Percentiles rank a stretch among this genome's conserved stretches.
These are phyloP conservation scores for Semotilus atromaculatus DNA, from an alignment of 2,797 vertebrate species.

Conservation along the genomic window DNA sequence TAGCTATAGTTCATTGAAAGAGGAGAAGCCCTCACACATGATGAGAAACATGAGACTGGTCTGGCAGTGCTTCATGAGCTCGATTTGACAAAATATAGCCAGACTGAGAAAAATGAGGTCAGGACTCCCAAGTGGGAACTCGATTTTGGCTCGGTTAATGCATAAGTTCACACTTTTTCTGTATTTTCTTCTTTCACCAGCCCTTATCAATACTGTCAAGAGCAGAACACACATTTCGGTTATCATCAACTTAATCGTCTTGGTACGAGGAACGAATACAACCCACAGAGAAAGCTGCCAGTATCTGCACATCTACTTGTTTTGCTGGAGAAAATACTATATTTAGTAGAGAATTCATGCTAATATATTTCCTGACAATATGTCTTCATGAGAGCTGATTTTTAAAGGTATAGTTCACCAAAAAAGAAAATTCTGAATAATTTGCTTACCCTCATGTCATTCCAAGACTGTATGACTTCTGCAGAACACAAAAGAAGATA, in stretches of 20 bases:
- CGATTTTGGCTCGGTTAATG: constrained; percentile 2
- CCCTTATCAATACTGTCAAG: constrained; percentile 45
- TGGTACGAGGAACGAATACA: constrained; percentile 29
- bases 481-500: not conserved
- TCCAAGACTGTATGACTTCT: not conserved
- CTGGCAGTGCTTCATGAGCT: constrained; percentile 18
- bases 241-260: constrained; percentile 19
- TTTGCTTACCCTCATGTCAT: not conserved
- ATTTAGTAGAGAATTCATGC: not conserved
- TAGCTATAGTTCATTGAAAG: constrained; percentile 41
- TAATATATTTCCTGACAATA: not conserved
- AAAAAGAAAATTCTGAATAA: not conserved
- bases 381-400: not conserved
- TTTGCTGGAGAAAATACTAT: not conserved
- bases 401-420: not conserved
- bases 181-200: constrained; percentile 19
- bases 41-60: constrained; percentile 36
- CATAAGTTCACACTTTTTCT: not conserved
- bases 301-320: constrained; percentile 3
- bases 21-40: constrained; percentile 42
- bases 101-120: constrained; percentile 43
- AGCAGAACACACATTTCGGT: constrained; percentile 1
- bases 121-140: constrained; percentile 41
- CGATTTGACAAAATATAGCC: constrained; percentile 34
- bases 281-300: constrained; percentile 6